Evolutionary conservation across 2,113 vertebrate species (phyloP), one percentile per base, ranked within the genome.

Genomic region (Amblyopsis rosae): DNA sequence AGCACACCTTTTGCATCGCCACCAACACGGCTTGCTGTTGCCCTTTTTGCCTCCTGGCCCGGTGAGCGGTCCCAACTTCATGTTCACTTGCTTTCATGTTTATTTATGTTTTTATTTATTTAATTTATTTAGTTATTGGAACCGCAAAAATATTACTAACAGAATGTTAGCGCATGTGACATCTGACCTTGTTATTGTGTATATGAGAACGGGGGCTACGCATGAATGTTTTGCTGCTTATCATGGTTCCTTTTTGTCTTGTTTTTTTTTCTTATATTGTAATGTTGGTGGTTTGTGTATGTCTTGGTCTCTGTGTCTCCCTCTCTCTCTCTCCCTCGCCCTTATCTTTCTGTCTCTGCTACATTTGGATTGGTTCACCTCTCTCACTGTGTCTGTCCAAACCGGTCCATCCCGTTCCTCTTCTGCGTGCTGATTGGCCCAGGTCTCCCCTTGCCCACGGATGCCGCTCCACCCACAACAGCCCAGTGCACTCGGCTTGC

Each of bases 391-490:
- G 82, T 79, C 79, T 82, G 78, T 84, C 80, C 86, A 82, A 67
- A 70, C 75, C n/a, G 66, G 62, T 67, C 60, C 51, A 26, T 26
- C 58, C 67, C 79, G 65, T 88, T 79, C 68, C 72, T 69, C 65
- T 75, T 87, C 88, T 89, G 89, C 90, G 89, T 92, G 83, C 93
- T 93, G 92, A 94, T 90, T 88, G 93, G 93, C 92, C 94, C 95
- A 98, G 96, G 96, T 98, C 96, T 94, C 95, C 95, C 90, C 92
- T 96, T 95, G 95, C 95, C 93, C 96, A 96, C 77, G 98, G 98
- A 96, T 99, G 96, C 90, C 98, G 96, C 91, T 99, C 98, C 91
- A 99, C 96, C 93, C 97, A 99, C 96, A 99, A 97, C 98, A 99
- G 98, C 87, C 98, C 98, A 78, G 95, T 99, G 95, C 98, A 99